Conservation (phyloP, 2,888 invertebrate species). For the Busseola fusca region DNA sequence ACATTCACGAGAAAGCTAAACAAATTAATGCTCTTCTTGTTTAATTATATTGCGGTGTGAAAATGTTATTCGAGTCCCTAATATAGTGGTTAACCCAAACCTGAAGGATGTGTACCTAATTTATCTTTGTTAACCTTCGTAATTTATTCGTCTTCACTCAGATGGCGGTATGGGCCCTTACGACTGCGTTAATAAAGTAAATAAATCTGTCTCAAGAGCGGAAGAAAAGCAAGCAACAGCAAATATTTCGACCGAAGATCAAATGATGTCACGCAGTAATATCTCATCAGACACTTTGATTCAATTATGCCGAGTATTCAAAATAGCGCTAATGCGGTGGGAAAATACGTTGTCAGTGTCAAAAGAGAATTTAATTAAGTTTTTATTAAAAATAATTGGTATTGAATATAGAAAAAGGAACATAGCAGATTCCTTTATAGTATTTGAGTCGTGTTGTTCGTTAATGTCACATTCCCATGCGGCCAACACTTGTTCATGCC, state of each 20-base stretch:
- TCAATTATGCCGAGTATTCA: constrained; percentile 50
- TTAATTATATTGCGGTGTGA: constrained; percentile 33
- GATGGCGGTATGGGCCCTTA: constrained; percentile 38
- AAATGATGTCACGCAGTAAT: constrained; percentile 50
- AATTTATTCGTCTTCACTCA: constrained; percentile 57
- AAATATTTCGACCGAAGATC: constrained; percentile 52
- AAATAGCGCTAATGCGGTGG: constrained; percentile 46
- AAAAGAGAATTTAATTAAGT: constrained; percentile 57
- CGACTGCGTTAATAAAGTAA: constrained; percentile 45
- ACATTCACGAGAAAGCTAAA: constrained; percentile 16
- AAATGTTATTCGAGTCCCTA: constrained; percentile 41
- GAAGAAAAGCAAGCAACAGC: constrained; percentile 26
- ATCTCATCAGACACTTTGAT: constrained; percentile 51
- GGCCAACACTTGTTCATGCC: constrained; percentile 53
- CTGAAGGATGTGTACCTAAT: constrained; percentile 47
- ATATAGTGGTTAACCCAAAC: constrained; percentile 41
- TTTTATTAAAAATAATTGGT: constrained; percentile 54
- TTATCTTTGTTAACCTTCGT: constrained; percentile 53
- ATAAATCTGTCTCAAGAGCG: constrained; percentile 53
- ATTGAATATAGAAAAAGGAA: constrained; percentile 51
- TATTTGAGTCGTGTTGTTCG: constrained; percentile 47
- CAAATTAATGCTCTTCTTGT: constrained; percentile 24
- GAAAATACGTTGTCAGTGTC: constrained; percentile 59
- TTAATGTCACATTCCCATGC: constrained; percentile 53
- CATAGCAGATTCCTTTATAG: constrained; percentile 34